These are phyloP conservation scores for Phenacoccus solenopsis DNA, from an alignment of 1,140 invertebrate genomes.

Conservation along the genomic window DNA sequence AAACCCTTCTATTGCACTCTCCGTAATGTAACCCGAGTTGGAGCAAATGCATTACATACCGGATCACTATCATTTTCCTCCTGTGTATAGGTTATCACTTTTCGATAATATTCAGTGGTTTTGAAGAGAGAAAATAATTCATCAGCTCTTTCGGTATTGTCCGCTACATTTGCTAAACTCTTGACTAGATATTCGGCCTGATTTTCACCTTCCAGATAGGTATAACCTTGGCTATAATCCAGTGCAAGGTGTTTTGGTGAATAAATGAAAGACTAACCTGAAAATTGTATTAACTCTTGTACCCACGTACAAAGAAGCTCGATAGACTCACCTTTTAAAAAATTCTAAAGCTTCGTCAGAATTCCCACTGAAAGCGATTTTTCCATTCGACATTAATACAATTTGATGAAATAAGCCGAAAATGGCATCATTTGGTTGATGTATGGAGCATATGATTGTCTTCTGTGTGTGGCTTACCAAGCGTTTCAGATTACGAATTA, in stretches of 20 bases:
- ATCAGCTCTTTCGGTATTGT: conserved; percentile 30
- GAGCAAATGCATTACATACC: no score
- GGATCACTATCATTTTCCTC: not conserved
- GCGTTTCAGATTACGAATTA: conserved; percentile 57
- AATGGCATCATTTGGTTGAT: conserved; percentile 90
- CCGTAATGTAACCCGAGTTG: no score
- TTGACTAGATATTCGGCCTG: conserved; percentile 86
- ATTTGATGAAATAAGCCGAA: conserved; percentile 79
- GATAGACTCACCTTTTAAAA: conserved; percentile 61
- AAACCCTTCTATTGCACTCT: no score
- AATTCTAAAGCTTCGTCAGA: conserved; percentile 58
- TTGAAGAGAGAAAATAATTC: not conserved
- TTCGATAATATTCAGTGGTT: not conserved
- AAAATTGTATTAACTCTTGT: no score
- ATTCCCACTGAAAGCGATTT: conserved; percentile 74
- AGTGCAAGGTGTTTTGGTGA: no score
- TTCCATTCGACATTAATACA: conserved; percentile 75
- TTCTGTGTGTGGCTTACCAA: conserved; percentile 51
- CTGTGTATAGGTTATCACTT: not conserved
- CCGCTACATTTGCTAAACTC: conserved; percentile 45
- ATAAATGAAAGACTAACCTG: no score
- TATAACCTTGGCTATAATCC: conserved; percentile 56
- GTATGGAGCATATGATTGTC: conserved; percentile 89
- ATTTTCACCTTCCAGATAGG: conserved; percentile 71
- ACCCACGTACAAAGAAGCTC: no score